Evolutionary conservation across 2,113 vertebrate species (phyloP), one percentile per base, ranked within the genome.

Genomic region (Forbesichthys papilliferus): DNA sequence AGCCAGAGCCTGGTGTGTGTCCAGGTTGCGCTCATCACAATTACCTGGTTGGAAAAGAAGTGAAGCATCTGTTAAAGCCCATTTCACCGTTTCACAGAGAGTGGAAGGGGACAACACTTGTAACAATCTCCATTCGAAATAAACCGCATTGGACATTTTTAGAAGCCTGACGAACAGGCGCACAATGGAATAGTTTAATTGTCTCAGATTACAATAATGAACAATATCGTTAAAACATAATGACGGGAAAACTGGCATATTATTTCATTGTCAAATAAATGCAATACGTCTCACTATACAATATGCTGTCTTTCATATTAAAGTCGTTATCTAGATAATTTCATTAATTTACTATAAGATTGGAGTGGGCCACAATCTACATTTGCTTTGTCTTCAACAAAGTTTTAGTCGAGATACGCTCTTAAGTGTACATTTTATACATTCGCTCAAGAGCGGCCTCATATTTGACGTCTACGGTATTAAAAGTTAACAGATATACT

Each of bases 1-100:
- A 84, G 79, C 79, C 76, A 73, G 63, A 56, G 5, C 64, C 14
- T 5, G 18, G 55, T 58, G 73, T 80, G 27, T 75, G 81, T 42
- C 82, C 84, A 64, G 82, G 71, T 78, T 75, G 65, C 68, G 1
- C 84, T 86, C 77, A 81, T 87, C 86, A 84, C 79, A 79, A 83
- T 87, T 81, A 87, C 77, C 78, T 80, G 82, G 74, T 84, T 71
- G 78, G 27, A 27, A 27, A 27, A 74, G 48, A 80, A 74, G 74
- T 70, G 76, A 82, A 74, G 84, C 83, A 79, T 81, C 84, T 88
- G 83, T 81, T 77, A 79, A 42, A 42, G 36, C 5, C 5, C 36
- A 42, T 68, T 62, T 72, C 81, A 57, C 78, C 82, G 71, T 78
- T 78, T 86, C 82, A 70, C 86, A 80, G 64, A 0, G 69, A 78